Percentiles rank a stretch among this genome's conserved stretches.
Conservation (phyloP, 2,797 vertebrate genomes). For the Microhierax caerulescens region DNA sequence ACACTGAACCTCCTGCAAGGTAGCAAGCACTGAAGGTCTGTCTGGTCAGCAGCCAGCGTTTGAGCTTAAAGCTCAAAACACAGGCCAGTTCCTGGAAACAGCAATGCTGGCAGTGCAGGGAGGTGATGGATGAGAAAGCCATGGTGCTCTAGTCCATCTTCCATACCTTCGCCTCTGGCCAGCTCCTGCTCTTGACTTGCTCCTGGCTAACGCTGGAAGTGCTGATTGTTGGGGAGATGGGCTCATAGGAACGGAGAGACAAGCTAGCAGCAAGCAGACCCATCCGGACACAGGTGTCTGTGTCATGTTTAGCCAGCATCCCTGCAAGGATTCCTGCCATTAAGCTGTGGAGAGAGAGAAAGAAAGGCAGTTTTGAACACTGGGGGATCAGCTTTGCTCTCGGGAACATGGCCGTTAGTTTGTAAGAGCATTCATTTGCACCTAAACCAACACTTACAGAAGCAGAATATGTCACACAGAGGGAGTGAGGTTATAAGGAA, state of each 20-base stretch:
- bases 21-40: accelerated
- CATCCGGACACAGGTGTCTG: conserved; percentile 83
- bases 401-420: accelerated
- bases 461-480: not conserved
- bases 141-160: conserved; percentile 23
- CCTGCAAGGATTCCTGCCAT: conserved; percentile 84
- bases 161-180: conserved; percentile 67
- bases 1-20: not conserved
- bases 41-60: not conserved
- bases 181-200: conserved; percentile 58
- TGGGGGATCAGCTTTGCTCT: not conserved
- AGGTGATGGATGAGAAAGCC: not conserved
- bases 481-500: not conserved
- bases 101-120: not conserved
- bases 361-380: not conserved
- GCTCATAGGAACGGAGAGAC: conserved; percentile 80
- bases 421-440: not conserved
- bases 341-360: conserved; percentile 75
- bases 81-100: not conserved
- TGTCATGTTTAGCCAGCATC: conserved; percentile 76
- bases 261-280: conserved; percentile 83
- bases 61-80: not conserved
- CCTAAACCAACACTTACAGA: not conserved
- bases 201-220: conserved; percentile 70
- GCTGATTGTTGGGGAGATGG: conserved; percentile 77